Evolutionary conservation across 2,888 invertebrate genomes (phyloP).

Genomic region (Orchestes rusci): DNA sequence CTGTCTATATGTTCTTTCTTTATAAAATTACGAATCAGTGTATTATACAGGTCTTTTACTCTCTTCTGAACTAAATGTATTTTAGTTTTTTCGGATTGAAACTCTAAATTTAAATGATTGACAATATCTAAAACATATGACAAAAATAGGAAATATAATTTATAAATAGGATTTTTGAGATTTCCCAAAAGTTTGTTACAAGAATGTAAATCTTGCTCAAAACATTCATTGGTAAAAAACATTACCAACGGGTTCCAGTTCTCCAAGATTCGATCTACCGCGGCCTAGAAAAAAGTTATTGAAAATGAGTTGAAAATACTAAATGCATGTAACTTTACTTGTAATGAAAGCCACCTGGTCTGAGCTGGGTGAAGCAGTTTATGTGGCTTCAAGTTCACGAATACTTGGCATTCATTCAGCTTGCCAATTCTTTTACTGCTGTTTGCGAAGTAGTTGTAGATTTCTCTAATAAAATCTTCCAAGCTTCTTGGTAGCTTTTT

Average conservation of each 20-base stretch:
- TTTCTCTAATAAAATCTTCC: constrained; percentile 6
- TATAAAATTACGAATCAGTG: too few species aligned
- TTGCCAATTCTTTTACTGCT: constrained; percentile 2
- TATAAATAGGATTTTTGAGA: constrained; percentile 5
- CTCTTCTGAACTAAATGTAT: too few species aligned
- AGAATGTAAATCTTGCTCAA: too few species aligned
- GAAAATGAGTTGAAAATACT: not conserved
- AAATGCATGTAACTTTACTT: not conserved
- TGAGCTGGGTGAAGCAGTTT: constrained; percentile 6
- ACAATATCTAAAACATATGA: constrained; percentile 13
- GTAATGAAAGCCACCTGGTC: constrained; percentile 8
- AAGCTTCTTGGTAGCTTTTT: constrained; percentile 4
- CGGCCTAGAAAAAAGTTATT: constrained; percentile 4
- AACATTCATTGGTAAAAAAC: constrained; percentile 4
- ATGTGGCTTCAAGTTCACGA: not conserved
- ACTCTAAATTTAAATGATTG: constrained; percentile 12
- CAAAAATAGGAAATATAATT: constrained; percentile 11
- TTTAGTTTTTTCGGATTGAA: constrained; percentile 22
- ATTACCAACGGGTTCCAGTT: constrained; percentile 8
- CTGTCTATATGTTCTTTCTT: too few species aligned
- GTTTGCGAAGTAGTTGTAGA: constrained; percentile 12
- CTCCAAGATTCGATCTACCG: constrained; percentile 8
- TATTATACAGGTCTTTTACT: constrained; percentile 10
- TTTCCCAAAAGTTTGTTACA: not conserved
- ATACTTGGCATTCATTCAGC: constrained; percentile 3